Evolutionary conservation across 1,140 invertebrate genomes (phyloP).

Genomic region (Phthorimaea operculella): DNA sequence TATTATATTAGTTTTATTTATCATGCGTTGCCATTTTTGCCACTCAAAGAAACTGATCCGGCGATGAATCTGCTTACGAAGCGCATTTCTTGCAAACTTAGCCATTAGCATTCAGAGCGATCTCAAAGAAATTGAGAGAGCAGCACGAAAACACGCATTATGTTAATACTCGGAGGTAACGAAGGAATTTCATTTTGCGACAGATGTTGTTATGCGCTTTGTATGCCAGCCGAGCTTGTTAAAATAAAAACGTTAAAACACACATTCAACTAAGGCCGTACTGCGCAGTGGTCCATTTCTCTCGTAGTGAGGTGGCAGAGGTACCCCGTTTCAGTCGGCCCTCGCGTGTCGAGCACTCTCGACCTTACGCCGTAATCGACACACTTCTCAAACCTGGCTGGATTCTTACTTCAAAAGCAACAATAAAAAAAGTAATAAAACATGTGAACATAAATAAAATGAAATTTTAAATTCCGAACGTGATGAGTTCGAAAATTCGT

Average conservation of each 20-base stretch:
- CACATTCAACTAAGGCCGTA: conserved; percentile 30
- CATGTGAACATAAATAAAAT: neutral
- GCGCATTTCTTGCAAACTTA: neutral
- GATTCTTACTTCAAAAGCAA: neutral
- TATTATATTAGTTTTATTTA: neutral
- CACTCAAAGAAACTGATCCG: neutral
- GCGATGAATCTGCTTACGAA: neutral
- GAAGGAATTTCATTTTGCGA: conserved; percentile 5
- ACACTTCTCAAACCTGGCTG: conserved; percentile 14
- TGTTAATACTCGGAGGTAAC: neutral
- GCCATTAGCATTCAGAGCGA: neutral
- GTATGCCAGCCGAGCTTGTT: conserved; percentile 21
- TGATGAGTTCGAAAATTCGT: conserved; percentile 14
- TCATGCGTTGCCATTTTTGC: neutral
- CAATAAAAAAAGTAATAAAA: neutral
- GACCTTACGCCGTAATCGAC: conserved; percentile 38
- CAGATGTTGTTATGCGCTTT: conserved; percentile 11
- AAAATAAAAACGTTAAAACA: conserved; percentile 30
- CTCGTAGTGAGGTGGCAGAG: conserved; percentile 15
- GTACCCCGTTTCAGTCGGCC: conserved; percentile 38
- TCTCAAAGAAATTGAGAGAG: neutral
- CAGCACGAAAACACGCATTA: conserved; percentile 1
- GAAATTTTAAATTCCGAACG: neutral
- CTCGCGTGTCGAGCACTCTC: conserved; percentile 41
- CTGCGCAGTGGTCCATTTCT: conserved; percentile 45